Evolutionary conservation across 37 sponge, comb jelly and placozoan genomes (phyloP).

Genomic region (Chondrosia reniformis): DNA sequence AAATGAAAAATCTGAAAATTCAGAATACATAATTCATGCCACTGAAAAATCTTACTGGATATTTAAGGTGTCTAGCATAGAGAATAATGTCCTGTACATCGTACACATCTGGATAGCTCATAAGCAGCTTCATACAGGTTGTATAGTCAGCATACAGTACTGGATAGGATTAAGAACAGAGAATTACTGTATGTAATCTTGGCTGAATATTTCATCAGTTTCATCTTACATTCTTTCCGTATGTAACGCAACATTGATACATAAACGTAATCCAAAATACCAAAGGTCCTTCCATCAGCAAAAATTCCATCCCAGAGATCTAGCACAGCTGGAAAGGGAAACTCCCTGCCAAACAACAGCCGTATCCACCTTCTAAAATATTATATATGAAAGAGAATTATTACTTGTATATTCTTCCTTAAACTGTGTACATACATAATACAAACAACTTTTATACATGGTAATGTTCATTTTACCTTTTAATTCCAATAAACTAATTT

Average conservation of each 20-base stretch:
- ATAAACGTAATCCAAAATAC: slow-evolving; percentile 88
- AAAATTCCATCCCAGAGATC: slow-evolving; percentile 96
- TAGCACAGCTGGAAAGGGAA: slow-evolving; percentile 78
- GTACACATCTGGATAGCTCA: slow-evolving; percentile 71
- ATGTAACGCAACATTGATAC: slow-evolving; percentile 88
- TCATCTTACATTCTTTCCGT: slow-evolving; percentile 72
- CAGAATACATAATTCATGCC: not conserved
- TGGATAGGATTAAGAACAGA: slow-evolving; percentile 8
- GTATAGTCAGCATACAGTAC: slow-evolving; percentile 84
- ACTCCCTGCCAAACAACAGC: slow-evolving; percentile 94
- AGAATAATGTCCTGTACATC: slow-evolving; percentile 79
- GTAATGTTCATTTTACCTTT: no score
- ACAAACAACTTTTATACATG: no score
- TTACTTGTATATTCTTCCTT: no score
- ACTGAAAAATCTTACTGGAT: slow-evolving; percentile 61
- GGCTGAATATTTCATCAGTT: not conserved
- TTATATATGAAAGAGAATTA: no score
- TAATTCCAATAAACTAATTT: no score
- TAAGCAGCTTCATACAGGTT: slow-evolving; percentile 74
- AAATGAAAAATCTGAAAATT: no score
- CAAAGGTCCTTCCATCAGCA: slow-evolving; percentile 79
- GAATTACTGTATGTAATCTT: not conserved
- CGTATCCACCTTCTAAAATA: slow-evolving; percentile 95
- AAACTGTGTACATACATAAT: no score
- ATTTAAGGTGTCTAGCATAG: slow-evolving; percentile 80